Percentiles rank a stretch among this genome's conserved stretches.
These are phyloP conservation scores for Campoletis sonorensis DNA, from an alignment of 1,140 invertebrate genomes.

Conservation along the genomic window DNA sequence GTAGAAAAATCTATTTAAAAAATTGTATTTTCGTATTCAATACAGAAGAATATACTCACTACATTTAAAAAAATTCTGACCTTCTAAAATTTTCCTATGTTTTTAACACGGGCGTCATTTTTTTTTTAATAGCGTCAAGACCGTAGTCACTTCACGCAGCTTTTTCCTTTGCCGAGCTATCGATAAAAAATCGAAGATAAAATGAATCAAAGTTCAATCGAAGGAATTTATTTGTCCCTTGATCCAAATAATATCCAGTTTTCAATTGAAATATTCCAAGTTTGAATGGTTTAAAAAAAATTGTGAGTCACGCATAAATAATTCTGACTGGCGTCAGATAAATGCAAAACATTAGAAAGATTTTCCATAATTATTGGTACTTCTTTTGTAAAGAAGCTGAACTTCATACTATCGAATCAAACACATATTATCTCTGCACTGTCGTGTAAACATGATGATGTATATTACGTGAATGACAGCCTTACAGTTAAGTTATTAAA, in stretches of 20 bases:
- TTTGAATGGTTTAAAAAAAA: not conserved
- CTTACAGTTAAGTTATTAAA: not conserved
- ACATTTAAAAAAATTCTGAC: too few relatives aligned
- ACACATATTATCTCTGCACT: not conserved
- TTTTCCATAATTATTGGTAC: not conserved
- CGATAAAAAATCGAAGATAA: not conserved
- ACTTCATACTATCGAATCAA: too few relatives aligned
- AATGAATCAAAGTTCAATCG: not conserved
- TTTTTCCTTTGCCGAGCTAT: not conserved
- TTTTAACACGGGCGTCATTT: not conserved
- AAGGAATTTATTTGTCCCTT: not conserved
- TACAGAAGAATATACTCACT: too few relatives aligned
- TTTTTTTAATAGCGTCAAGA: not conserved
- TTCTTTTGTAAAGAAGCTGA: not conserved
- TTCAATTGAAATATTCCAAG: not conserved
- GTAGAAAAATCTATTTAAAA: too few relatives aligned
- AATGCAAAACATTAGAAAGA: not conserved
- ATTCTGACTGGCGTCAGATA: not conserved
- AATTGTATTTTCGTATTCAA: too few relatives aligned
- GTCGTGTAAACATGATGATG: not conserved
- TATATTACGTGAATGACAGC: not conserved
- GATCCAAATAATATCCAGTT: not conserved
- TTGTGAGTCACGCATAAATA: not conserved
- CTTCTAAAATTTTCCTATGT: too few relatives aligned
- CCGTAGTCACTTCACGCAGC: not conserved